These are phyloP conservation scores for Tricholauxania praeusta DNA, from an alignment of 2,888 invertebrate genomes.

Conservation along the genomic window DNA sequence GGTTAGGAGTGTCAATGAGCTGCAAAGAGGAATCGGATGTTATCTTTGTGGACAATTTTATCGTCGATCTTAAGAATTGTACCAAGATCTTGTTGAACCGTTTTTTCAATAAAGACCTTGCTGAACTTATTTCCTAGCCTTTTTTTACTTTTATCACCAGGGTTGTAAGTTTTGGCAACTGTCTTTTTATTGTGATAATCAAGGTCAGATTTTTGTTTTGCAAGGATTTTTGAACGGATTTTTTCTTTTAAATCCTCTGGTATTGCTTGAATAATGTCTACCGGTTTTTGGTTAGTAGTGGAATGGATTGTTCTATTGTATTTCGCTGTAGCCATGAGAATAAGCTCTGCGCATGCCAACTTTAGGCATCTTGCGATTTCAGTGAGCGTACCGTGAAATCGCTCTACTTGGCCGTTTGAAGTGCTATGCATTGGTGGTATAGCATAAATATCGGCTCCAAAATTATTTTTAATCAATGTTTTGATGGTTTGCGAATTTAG, in stretches of 20 bases:
- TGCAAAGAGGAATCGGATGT: conserved; percentile 21
- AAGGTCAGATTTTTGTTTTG: not conserved
- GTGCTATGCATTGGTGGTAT: conserved; percentile 42
- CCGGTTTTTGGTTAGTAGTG: conserved; percentile 19
- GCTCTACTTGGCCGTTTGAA: conserved; percentile 47
- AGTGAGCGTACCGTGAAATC: conserved; percentile 45
- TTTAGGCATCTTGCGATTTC: conserved; percentile 47
- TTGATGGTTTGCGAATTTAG: conserved; percentile 33
- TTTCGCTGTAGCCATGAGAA: conserved; percentile 36
- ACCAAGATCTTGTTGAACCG: conserved; percentile 5
- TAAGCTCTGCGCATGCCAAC: conserved; percentile 36
- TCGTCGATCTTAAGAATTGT: conserved; percentile 26
- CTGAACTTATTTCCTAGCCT: not conserved
- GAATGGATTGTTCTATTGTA: conserved; percentile 42
- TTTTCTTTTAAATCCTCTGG: not conserved
- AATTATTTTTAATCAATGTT: conserved; percentile 38
- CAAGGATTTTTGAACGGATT: conserved; percentile 4
- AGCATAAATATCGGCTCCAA: conserved; percentile 23
- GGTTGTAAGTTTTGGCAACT: too few species aligned
- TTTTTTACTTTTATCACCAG: too few species aligned
- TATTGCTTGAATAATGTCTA: too few species aligned
- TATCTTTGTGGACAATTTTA: conserved; percentile 24
- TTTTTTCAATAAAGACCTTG: not conserved
- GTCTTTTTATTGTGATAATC: not conserved
- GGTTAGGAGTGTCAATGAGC: too few species aligned